A percentile compares a stretch with the other conserved stretches of the same genome.
Evolutionary conservation across 2,113 vertebrate species (phyloP).

Genomic region (Choloepus hoffmanni): DNA sequence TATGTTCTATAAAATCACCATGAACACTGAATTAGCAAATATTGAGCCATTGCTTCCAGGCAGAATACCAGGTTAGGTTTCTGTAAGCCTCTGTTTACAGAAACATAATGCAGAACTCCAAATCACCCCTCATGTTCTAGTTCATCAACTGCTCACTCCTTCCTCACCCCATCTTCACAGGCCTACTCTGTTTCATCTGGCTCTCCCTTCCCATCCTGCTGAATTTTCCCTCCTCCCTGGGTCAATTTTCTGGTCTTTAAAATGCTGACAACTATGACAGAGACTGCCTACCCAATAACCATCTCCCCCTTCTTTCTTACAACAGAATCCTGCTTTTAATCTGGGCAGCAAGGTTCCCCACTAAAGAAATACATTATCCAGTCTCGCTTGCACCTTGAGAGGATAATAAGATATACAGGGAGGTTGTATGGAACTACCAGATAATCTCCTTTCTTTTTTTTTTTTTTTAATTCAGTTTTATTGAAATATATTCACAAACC

Average conservation of each 20-base stretch:
- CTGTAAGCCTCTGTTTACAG: too few relatives aligned
- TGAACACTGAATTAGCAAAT: too few relatives aligned
- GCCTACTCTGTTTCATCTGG: background rate
- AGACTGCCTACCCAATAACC: background rate
- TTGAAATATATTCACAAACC: too few relatives aligned
- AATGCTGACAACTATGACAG: background rate
- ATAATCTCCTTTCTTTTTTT: background rate
- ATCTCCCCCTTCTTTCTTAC: background rate
- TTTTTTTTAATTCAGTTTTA: too few relatives aligned
- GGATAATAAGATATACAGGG: background rate
- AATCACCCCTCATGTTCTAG: background rate
- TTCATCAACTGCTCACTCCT: background rate
- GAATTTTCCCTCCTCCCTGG: background rate
- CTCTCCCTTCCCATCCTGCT: background rate
- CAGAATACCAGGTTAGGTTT: too few relatives aligned
- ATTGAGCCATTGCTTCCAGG: too few relatives aligned
- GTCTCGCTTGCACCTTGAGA: background rate
- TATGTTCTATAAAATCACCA: too few relatives aligned
- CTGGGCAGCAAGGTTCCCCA: background rate
- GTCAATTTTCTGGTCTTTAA: background rate
- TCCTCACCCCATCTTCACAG: background rate
- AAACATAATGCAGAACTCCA: too few relatives aligned
- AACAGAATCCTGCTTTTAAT: background rate
- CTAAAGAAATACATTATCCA: background rate
- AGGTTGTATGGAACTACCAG: background rate